Evolutionary conservation across 2,888 invertebrate genomes (phyloP), one percentile per base, ranked within the genome.

Genomic region (Camptogramma bilineatum): DNA sequence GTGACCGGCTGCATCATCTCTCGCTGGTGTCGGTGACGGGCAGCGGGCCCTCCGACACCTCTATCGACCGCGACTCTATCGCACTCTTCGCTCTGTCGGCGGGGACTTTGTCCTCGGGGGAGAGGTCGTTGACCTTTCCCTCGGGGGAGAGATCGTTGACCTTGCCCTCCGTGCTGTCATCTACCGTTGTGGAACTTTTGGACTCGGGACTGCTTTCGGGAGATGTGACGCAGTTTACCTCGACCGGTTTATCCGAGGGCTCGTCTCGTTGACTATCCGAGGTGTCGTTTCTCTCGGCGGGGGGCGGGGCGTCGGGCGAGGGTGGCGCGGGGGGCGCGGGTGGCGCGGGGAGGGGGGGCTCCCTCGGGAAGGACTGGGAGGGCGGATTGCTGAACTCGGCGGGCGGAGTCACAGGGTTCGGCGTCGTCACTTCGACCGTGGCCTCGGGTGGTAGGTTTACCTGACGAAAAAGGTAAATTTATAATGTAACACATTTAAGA

Each of bases 1-100:
- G 28, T 8, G 16, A 21, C 18, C 44, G 53, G 65, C 8, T 31
- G 52, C 62, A 70, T 73, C 73, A 70, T 53, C 73, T 73, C 58
- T 69, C 70, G 55, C 57, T 48, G 44, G 31, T 16, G 50, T 61
- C 66, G 19, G 57, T 13, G 44, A 7, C 56, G 50, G 44, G 52
- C 19, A 16, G 16, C 4, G n/a, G 53, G 9, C 17, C 17, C 0
- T 18, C 53, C 42, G 16, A 58, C 24, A 47, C 66, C 21, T 60
- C 55, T 21, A 51, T 18, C 9, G 50, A 46, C 16, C 39, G 24
- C 10, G n/a, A 5, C 4, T 44, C 63, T 34, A 44, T 31, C 16
- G 31, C 50, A 13, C 17, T 17, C 17, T 53, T 10, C n/a, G 21
- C 46, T 4, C 5, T 53, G n/a, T 50, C 42, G 0, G 18, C 17